Base-by-base conservation (phyloP, 2,888 invertebrate species). In the Margaritifera margaritifera region DNA sequence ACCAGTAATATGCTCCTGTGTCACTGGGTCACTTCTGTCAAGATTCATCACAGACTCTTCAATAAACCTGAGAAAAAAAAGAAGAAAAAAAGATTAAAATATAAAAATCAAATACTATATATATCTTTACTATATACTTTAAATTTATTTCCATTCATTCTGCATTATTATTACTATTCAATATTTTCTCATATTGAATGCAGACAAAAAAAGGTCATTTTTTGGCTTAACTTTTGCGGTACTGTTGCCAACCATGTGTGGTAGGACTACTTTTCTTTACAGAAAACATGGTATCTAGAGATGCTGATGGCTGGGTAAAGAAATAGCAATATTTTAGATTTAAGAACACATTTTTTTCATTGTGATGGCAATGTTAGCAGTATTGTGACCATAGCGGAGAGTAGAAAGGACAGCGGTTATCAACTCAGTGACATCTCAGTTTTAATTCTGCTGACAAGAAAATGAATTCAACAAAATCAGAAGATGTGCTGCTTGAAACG, bases 11-110 rank as follows among this genome's bases (percentile, higher is more conserved):
- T 96, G 96, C 85, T 96, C 96, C 75, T 93, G 92, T 0, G 95
- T 95, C 62, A 95, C 93, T 0, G 94, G 93, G 90, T 95, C 94
- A 19, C 91, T 91, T 5, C 93, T 92, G 90, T 96, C 95, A 70
- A 97, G 91, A 87, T 94, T 94, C 90, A 96, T 92, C 69, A 97
- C 92, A 0, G 96, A 96, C 87, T 96, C 96, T 84, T 95, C 94
- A 69, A 97, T 91, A 91, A 95, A 97, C 85, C 96, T 96, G 90
- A 15, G 80, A 75, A 18, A 62, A 19, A 64, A 22, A 67, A 50
- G 19, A 1, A 55, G 6, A n/a, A 56, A 61, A 42, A 53, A 53
- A 27, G 20, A 62, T 31, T 18, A 42, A 53, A n/a, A 15, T 24
- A 42, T 64, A n/a, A 22, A 31, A 42, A 20, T 63, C 8, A 50